Evolutionary conservation across 1,140 invertebrate species (phyloP).

Genomic region (Lutraria rhynchaena): DNA sequence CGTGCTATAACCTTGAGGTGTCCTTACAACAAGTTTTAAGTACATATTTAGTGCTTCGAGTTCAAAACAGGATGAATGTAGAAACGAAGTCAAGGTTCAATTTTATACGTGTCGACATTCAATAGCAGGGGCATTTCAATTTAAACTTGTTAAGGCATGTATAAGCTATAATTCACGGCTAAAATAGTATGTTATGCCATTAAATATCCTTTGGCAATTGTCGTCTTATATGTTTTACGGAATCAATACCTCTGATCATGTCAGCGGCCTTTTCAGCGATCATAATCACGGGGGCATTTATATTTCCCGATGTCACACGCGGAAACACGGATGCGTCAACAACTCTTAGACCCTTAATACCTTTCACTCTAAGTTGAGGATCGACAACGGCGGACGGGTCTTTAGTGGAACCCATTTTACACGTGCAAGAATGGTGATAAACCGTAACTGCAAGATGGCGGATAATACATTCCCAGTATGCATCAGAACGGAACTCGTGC

Average conservation of each 20-base stretch:
- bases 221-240: conserved; percentile 20
- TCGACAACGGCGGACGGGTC: conserved; percentile 20
- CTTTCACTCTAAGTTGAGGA: conserved; percentile 30
- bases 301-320: conserved; percentile 21
- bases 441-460: conserved; percentile 25
- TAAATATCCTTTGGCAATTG: conserved; percentile 1
- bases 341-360: conserved; percentile 33
- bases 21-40: too few relatives aligned
- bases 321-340: conserved; percentile 37
- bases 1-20: too few relatives aligned
- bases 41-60: too few relatives aligned
- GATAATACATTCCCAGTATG: conserved; percentile 40
- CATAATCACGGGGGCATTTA: conserved; percentile 42
- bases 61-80: too few relatives aligned
- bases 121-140: too few relatives aligned
- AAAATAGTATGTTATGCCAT: too few relatives aligned
- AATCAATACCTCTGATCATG: conserved; percentile 84
- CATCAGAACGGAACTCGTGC: conserved; percentile 17
- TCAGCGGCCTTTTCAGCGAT: conserved; percentile 90
- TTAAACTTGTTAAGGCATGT: too few relatives aligned
- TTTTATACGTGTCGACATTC: too few relatives aligned
- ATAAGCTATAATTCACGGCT: too few relatives aligned
- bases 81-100: too few relatives aligned
- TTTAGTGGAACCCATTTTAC: conserved; percentile 86
- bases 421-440: conserved; percentile 90